These are phyloP conservation scores for Propithecus perrieri DNA, from an alignment of 2,797 vertebrate genomes.

Conservation along the genomic window DNA sequence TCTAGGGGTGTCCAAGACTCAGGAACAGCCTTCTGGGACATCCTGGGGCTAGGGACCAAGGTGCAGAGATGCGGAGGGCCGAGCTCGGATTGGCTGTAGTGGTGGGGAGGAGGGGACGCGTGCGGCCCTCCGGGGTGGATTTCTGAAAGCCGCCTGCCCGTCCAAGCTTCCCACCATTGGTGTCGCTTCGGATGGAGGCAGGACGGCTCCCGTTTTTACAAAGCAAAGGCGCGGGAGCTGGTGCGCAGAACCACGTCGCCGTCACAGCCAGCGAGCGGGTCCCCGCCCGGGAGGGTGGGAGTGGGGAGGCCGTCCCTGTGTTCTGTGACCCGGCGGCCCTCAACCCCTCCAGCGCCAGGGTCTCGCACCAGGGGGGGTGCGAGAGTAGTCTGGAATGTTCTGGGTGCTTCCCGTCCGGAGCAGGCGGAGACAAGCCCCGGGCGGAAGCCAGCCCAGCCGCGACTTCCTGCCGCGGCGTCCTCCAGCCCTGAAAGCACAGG, in stretches of 20 bases:
- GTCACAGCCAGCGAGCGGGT: neutral
- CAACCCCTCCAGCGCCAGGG: neutral
- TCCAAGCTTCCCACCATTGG: neutral
- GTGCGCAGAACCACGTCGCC: no score
- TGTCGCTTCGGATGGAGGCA: neutral
- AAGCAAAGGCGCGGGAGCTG: neutral
- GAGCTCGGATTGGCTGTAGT: neutral
- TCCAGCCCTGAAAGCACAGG: neutral
- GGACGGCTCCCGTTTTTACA: neutral
- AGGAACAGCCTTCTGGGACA: neutral
- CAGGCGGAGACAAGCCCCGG: neutral
- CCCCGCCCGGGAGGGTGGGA: neutral
- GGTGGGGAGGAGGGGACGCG: neutral
- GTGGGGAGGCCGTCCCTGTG: neutral
- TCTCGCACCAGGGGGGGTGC: neutral
- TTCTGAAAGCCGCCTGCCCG: neutral
- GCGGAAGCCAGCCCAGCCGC: rapidly evolving
- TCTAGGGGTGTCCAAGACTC: neutral
- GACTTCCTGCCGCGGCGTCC: neutral
- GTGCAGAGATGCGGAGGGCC: rapidly evolving
- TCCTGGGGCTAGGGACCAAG: neutral
- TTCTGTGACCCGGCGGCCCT: neutral
- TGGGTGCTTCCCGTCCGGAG: neutral
- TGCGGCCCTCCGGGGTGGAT: neutral
- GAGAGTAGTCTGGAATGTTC: neutral